Evolutionary conservation across 2,888 invertebrate genomes (phyloP), one percentile per base, ranked within the genome.

Genomic region (Conchocele bisecta): DNA sequence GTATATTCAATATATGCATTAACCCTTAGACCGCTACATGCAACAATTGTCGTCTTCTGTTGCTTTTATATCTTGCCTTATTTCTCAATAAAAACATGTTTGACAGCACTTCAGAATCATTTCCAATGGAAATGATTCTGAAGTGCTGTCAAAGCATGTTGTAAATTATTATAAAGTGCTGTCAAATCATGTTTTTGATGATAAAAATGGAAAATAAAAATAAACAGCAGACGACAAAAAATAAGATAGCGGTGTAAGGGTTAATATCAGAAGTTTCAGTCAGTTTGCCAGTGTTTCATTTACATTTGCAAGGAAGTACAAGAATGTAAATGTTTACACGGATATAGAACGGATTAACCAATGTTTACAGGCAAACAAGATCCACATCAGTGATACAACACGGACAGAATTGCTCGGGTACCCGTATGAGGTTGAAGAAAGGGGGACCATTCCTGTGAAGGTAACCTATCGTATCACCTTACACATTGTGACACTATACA

Each of bases 301-400:
- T 35, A 11, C 37, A 11, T 11, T 13, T 11, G 11, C 37, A 9
- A n/a, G n/a, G n/a, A n/a, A n/a, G n/a, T n/a, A n/a, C n/a, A n/a
- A n/a, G n/a, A n/a, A n/a, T n/a, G n/a, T n/a, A n/a, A n/a, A n/a
- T n/a, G n/a, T n/a, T n/a, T 17, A 13, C 44, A 13, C 11, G 9
- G 13, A 9, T 44, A 20, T 13, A 44, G n/a, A 44, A 44, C 9
- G 44, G 9, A 44, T 13, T 11, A 13, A 11, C 44, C 9, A 31
- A 31, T 15, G 7, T 17, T 17, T 33, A 11, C 5, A 92, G 91
- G 89, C 97, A 0, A 97, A 98, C 96, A 95, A 96, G 91, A 96
- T 98, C 72, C 98, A 98, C 90, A 96, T 98, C 86, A 98, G 98
- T 2, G 95, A 98, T 90, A 95, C 96, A 0, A 98, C 98, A 0